Base-by-base conservation (phyloP, 2,113 vertebrate species). In the Tachuris rubrigastra region DNA sequence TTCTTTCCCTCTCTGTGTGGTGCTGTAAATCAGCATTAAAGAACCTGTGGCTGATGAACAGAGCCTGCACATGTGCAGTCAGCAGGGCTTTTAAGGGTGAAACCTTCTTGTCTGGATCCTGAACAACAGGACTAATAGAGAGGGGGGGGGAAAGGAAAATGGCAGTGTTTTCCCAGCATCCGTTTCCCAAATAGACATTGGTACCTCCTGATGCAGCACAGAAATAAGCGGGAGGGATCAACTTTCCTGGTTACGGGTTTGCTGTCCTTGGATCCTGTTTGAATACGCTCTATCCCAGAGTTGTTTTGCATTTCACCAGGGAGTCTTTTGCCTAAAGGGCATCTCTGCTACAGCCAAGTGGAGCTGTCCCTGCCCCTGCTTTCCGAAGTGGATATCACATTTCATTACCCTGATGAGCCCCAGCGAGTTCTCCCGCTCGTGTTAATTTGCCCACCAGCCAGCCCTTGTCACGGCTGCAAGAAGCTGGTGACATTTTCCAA, bases 361-460 rank as follows among this genome's bases (percentile, higher is more conserved):
- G 80, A 95, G 78, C 35, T 63, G 82, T 94, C 52, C 73, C 89
- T 88, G 81, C 33, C 71, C 50, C 67, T 65, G 93, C 85, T 81
- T 72, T 85, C 84, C 81, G 87, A 93, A 68, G 90, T 90, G 93
- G 94, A 94, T 84, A 97, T 97, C 97, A 96, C 94, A 95, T 97
- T 96, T 96, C 97, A 96, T 97, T 97, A 97, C 82, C 58, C 73
- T 97, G 94, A 95, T 92, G 87, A 95, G 97, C 79, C 85, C 7
- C 44, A 90, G 92, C 1, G 3, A 67, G 20, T 75, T 80, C 92
- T 97, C 89, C 90, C 2, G 28, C 2, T 87, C 62, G 85, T 79
- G 93, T 87, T 94, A 97, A 97, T 97, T 93, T 93, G 87, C 94
- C 96, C 93, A 60, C 62, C 37, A 94, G 96, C 80, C 92, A 94